Conservation (phyloP, 2,888 invertebrate species). For the Leptogaster cylindrica region DNA sequence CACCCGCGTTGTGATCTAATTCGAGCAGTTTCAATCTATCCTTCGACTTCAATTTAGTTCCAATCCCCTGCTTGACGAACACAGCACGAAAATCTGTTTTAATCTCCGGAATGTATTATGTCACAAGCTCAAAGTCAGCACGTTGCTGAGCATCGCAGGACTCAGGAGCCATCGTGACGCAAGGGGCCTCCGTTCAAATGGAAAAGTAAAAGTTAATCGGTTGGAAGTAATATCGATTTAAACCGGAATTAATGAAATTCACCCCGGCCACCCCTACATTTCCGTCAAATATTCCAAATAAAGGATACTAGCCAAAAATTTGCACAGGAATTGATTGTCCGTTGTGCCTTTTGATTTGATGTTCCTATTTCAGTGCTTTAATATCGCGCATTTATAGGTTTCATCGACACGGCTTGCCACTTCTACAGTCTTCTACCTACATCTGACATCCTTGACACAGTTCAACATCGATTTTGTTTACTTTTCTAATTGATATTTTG, state of each 20-base stretch:
- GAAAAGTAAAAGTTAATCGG: conserved; percentile 51
- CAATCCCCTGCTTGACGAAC: conserved; percentile 26
- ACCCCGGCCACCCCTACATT: conserved; percentile 16
- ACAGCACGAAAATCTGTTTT: conserved; percentile 22
- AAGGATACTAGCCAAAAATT: conserved; percentile 19
- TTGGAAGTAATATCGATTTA: conserved; percentile 51
- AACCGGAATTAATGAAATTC: conserved; percentile 48
- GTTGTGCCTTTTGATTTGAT: conserved; percentile 6
- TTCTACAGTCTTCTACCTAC: no score
- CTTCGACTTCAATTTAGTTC: conserved; percentile 27
- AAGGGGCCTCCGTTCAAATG: conserved; percentile 48
- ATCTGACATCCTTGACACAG: no score
- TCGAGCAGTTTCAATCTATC: conserved; percentile 23
- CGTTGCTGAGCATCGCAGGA: conserved; percentile 22
- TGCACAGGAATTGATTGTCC: conserved; percentile 2
- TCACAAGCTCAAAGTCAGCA: not conserved
- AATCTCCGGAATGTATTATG: conserved; percentile 21
- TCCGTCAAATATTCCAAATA: conserved; percentile 26
- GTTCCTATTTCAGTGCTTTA: conserved; percentile 41
- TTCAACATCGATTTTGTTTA: conserved; percentile 41
- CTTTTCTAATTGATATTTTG: conserved; percentile 44
- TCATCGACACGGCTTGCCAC: no score
- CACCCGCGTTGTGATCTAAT: conserved; percentile 18
- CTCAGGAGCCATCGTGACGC: conserved; percentile 13
- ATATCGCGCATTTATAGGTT: conserved; percentile 46